Conservation (phyloP, 2,113 vertebrate genomes). For the Boulengeromyrus knoepffleri region DNA sequence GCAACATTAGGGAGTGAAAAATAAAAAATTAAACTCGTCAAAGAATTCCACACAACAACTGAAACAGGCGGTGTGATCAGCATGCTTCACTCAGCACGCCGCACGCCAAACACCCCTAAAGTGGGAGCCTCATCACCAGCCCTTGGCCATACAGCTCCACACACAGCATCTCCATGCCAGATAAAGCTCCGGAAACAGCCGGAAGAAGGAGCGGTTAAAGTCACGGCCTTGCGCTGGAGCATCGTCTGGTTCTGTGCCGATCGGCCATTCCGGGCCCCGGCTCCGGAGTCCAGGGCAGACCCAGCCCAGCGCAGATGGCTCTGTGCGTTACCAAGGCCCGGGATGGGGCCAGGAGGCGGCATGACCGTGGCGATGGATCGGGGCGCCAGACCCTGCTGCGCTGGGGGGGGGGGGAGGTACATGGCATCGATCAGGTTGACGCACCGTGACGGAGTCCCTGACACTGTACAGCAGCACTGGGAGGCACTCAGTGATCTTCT, state of each 20-base stretch:
- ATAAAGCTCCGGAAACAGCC: not conserved
- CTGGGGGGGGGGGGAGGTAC: not conserved
- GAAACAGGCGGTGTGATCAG: not conserved
- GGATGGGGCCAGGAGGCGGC: not conserved
- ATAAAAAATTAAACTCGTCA: not conserved
- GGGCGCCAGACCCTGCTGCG: not conserved
- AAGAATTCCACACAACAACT: not conserved
- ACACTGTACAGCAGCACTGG: not conserved
- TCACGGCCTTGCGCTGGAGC: not conserved
- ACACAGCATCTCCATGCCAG: not conserved
- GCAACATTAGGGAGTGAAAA: not conserved
- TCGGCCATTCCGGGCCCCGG: not conserved
- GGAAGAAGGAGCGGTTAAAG: not conserved
- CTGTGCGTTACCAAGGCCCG: not conserved
- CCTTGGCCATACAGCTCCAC: not conserved
- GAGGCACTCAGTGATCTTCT: not conserved
- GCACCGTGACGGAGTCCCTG: not conserved
- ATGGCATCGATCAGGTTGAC: not conserved
- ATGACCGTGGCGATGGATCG: not conserved
- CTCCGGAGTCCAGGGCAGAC: not conserved
- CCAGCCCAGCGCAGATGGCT: not conserved
- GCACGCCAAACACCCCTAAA: not conserved
- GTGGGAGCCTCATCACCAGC: not conserved
- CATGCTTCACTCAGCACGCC: not conserved
- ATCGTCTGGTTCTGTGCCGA: not conserved